Conservation (phyloP, 1,140 invertebrate genomes). For the Apis cerana region DNA sequence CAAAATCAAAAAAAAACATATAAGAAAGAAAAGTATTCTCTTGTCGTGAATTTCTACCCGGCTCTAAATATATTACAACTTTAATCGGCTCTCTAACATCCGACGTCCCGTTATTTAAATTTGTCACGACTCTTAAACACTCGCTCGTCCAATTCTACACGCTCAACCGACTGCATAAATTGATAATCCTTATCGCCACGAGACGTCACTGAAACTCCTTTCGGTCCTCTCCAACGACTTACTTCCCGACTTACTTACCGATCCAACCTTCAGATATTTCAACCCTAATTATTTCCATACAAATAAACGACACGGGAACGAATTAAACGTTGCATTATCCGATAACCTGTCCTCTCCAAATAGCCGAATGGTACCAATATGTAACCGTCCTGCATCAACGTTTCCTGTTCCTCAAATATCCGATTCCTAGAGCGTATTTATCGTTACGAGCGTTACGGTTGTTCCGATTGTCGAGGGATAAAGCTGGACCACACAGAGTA, state of each 20-base stretch:
- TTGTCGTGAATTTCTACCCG: too few relatives aligned
- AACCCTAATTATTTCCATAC: slow-evolving; percentile 21
- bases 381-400: not conserved
- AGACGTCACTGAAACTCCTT: not conserved
- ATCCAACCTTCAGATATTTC: slow-evolving; percentile 2
- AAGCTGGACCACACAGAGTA: slow-evolving; percentile 36
- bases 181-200: slow-evolving; percentile 15
- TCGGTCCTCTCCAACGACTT: slow-evolving; percentile 4
- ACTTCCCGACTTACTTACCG: not conserved
- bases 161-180: not conserved
- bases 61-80: too few relatives aligned
- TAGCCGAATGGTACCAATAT: not conserved
- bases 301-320: not conserved
- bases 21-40: too few relatives aligned
- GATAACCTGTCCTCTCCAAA: not conserved
- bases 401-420: slow-evolving; percentile 29
- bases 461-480: slow-evolving; percentile 29
- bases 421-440: slow-evolving; percentile 30
- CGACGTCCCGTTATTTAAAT: not conserved
- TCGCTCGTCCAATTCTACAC: not conserved
- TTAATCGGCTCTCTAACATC: not conserved
- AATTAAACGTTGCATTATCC: slow-evolving; percentile 2
- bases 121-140: not conserved
- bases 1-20: too few relatives aligned
- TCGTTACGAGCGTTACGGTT: slow-evolving; percentile 35